Evolutionary conservation across 2,113 vertebrate species (phyloP).

Genomic region (Sarotherodon lohbergeri): DNA sequence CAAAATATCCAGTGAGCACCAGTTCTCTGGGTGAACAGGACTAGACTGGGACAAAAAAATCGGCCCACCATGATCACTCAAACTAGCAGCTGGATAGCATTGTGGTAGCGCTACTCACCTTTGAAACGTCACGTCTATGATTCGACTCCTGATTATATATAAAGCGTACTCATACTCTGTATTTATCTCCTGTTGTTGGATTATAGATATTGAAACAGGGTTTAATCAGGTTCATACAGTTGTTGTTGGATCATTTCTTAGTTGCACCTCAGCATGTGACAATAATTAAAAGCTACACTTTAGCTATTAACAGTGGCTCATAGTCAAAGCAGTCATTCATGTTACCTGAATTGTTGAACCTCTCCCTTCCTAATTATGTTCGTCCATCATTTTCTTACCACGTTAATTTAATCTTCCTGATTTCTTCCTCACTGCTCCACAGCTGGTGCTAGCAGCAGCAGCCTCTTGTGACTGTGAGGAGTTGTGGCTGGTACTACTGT

Average conservation of each 20-base stretch:
- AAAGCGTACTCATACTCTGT: not conserved
- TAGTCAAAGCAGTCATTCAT: not conserved
- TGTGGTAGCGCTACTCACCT: not conserved
- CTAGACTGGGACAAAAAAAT: not conserved
- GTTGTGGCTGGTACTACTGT: not conserved
- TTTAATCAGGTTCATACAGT: not conserved
- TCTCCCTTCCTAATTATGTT: not conserved
- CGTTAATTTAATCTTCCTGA: not conserved
- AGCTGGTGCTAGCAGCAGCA: not conserved
- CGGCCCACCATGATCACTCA: fast-evolving
- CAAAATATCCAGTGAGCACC: not conserved
- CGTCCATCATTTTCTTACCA: not conserved
- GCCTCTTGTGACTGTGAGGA: not conserved
- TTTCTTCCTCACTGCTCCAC: not conserved
- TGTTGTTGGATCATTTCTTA: not conserved
- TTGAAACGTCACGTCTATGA: not conserved
- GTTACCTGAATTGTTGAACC: not conserved
- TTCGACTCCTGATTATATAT: not conserved
- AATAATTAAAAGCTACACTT: not conserved
- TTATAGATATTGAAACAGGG: not conserved
- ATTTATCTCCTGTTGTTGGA: not conserved
- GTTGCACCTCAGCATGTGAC: not conserved
- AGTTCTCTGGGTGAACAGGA: not conserved
- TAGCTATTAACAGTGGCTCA: not conserved
- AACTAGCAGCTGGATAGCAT: not conserved